These are phyloP conservation scores for Hypselothyrea guttata DNA, from an alignment of 2,888 invertebrate species.

Conservation along the genomic window DNA sequence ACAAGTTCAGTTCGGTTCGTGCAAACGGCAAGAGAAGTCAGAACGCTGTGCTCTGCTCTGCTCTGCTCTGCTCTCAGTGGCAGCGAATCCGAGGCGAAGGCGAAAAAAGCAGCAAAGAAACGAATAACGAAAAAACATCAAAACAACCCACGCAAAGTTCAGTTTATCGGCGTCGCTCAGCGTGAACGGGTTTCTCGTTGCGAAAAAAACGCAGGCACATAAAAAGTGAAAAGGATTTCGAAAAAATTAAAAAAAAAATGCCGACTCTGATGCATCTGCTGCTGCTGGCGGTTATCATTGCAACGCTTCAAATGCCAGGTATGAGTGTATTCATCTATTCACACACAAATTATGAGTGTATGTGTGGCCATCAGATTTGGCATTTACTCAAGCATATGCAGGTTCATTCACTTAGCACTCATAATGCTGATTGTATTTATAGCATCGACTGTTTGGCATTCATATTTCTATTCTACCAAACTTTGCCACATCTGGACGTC, in stretches of 20 bases:
- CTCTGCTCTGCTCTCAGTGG: conserved; percentile 29
- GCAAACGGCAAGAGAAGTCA: conserved; percentile 34
- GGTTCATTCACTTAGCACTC: conserved; percentile 13
- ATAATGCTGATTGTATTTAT: conserved; percentile 23
- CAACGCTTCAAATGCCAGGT: conserved; percentile 53
- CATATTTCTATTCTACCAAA: conserved; percentile 25
- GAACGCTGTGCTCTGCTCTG: conserved; percentile 40
- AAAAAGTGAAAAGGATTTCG: conserved; percentile 36
- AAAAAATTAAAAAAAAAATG: conserved; percentile 29
- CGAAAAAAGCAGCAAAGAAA: conserved; percentile 1
- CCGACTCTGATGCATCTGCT: conserved; percentile 50
- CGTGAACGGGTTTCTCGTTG: conserved; percentile 54
- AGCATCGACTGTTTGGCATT: conserved; percentile 26
- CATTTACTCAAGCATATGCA: conserved; percentile 31
- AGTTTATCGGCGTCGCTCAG: conserved; percentile 56
- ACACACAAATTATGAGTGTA: neutral
- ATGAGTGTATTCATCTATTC: conserved; percentile 22
- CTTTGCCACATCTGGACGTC: conserved; percentile 5
- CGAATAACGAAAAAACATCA: conserved; percentile 22
- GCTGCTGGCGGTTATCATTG: conserved; percentile 55
- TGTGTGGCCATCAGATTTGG: conserved; percentile 15
- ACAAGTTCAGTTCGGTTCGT: conserved; percentile 19
- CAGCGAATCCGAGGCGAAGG: neutral
- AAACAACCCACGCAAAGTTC: conserved; percentile 63
- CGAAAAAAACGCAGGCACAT: conserved; percentile 9